Percentiles rank a stretch among this genome's conserved stretches.
phyloP scores from a whole-genome alignment of 2,888 invertebrate species.

The Eremobia ochroleuca region DNA sequence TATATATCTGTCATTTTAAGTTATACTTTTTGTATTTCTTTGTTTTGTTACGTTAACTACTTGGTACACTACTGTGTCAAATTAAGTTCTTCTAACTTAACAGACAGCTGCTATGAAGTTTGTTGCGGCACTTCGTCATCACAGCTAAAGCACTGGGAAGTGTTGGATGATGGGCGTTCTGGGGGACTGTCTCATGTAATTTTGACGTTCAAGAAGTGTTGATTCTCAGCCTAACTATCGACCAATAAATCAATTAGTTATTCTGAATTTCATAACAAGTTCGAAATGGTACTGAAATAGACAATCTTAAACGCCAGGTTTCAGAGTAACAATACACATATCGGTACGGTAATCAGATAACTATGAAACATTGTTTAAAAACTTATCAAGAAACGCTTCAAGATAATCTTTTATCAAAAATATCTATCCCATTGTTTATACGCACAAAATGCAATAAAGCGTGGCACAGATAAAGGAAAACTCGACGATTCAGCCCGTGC shows the following conservation, averaged over 20 bases:
- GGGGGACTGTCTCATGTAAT: neutral
- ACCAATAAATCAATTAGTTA: no score
- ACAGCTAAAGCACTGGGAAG: neutral
- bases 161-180: neutral
- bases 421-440: conserved; percentile 21
- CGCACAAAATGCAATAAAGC: conserved; percentile 46
- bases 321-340: neutral
- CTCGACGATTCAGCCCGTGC: neutral
- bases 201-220: no score
- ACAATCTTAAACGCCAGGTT: neutral
- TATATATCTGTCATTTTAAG: no score
- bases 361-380: neutral
- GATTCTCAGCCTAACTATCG: no score
- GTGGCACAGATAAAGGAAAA: conserved; percentile 5
- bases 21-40: no score
- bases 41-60: no score
- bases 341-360: neutral
- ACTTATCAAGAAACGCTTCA: neutral
- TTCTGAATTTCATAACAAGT: no score
- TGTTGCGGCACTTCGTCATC: neutral
- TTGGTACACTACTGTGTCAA: no score
- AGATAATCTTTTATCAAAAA: neutral
- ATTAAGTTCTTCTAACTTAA: neutral
- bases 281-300: neutral
- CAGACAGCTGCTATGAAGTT: neutral